Evolutionary conservation across 2,797 vertebrate species (phyloP), one percentile per base, ranked within the genome.

Genomic region (Myoxocephalus aenaeus): DNA sequence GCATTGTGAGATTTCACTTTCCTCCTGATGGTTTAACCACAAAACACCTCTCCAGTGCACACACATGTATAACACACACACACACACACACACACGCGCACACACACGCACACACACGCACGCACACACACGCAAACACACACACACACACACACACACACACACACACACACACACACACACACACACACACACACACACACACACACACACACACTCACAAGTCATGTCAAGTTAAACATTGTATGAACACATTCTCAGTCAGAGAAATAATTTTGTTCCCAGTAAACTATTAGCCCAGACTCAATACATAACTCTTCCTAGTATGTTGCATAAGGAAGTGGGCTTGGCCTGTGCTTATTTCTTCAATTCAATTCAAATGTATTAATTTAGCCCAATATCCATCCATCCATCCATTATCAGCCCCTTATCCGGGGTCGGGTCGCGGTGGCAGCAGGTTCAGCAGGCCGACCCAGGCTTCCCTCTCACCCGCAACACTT

Each of bases 1-100:
- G 17, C 1, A 3, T 2, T 6, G 29, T 46, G 72, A 75, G 5
- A 64, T 8, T 38, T 6, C 9, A 7, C 27, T 66, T 81, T 80
- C 61, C 56, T 57, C 1, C 40, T 53, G 29, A 58, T 29, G 10
- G 63, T 69, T 78, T 74, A 61, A 82, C 76, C 81, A 82, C 80
- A 81, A 18, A 64, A 59, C 7, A 61, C 3, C 4, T 73, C 36
- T 44, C 48, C 34, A 40, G 5, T 42, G 1, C 32, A 46, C 34
- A 32, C 32, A 46, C 34, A 38, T 12, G n/a, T 18, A 54, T 10
- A 48, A 29, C 17, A 27, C 20, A 40, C 42, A 66, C 27, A 44
- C 22, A 27, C 42, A n/a, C 27, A 57, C 50, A 44, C 25, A 54
- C 38, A 51, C 53, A 73, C 17, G 25, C 36, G 53, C 32, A 32